Conservation (phyloP, 1,140 invertebrate species). For the Bombus sylvicola region DNA sequence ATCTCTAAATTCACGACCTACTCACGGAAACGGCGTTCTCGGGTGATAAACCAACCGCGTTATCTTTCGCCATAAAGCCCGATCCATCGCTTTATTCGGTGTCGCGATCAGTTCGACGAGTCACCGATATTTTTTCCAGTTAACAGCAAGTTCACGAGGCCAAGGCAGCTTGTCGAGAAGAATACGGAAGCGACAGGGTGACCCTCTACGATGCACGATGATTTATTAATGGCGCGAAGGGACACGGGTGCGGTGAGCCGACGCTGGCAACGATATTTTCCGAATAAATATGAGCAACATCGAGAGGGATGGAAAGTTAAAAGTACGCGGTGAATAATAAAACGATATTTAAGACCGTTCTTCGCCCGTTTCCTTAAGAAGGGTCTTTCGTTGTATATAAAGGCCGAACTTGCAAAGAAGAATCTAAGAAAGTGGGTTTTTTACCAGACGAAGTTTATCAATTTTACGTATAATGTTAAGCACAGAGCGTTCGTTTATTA, state of each 20-base stretch:
- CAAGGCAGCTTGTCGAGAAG: not conserved
- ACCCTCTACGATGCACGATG: not conserved
- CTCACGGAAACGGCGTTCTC: not conserved
- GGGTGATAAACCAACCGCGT: not conserved
- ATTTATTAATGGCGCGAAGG: constrained; percentile 33
- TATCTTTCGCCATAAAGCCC: too few relatives aligned
- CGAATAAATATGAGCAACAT: constrained; percentile 14
- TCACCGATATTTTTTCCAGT: not conserved
- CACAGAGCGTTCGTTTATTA: too few relatives aligned
- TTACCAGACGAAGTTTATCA: not conserved
- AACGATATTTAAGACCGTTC: not conserved
- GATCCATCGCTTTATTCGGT: not conserved
- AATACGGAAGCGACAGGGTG: not conserved
- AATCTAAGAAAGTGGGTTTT: not conserved
- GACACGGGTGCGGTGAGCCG: not conserved
- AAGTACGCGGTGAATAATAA: constrained; percentile 16
- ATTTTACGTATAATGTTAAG: too few relatives aligned
- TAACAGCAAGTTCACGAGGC: not conserved
- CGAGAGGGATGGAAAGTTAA: too few relatives aligned
- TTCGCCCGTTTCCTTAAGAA: not conserved
- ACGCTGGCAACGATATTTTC: not conserved
- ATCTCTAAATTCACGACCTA: too few relatives aligned
- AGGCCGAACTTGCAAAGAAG: not conserved
- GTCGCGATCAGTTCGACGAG: not conserved
- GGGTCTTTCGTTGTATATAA: too few relatives aligned